These are phyloP conservation scores for Heliconius cydno DNA, from an alignment of 2,888 invertebrate genomes.

Conservation along the genomic window DNA sequence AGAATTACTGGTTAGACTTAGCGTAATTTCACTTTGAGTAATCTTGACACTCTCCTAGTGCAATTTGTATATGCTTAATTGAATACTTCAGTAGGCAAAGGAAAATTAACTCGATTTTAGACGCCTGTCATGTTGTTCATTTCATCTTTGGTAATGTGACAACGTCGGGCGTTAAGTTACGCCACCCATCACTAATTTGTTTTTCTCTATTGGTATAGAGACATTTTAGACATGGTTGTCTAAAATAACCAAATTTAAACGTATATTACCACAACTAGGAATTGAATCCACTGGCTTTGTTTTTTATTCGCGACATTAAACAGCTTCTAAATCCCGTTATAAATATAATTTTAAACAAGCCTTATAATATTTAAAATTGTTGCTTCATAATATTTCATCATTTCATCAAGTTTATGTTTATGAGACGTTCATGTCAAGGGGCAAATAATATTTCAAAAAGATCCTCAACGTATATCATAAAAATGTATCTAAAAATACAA, in stretches of 20 bases:
- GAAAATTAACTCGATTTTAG: too few relatives aligned
- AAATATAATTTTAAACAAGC: neutral
- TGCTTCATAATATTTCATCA: neutral
- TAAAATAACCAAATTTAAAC: too few relatives aligned
- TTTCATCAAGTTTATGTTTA: conserved; percentile 7
- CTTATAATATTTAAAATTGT: neutral
- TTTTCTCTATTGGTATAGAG: too few relatives aligned
- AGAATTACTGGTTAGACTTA: conserved; percentile 3
- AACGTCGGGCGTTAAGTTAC: neutral
- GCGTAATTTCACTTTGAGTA: conserved; percentile 6
- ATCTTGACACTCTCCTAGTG: neutral
- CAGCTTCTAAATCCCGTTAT: neutral
- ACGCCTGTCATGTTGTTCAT: neutral
- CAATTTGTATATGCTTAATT: conserved; percentile 1
- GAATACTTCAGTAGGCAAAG: neutral
- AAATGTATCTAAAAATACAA: neutral
- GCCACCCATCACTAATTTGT: too few relatives aligned
- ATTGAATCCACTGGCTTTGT: neutral
- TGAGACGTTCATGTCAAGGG: conserved; percentile 1
- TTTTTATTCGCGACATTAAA: neutral
- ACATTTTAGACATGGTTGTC: too few relatives aligned
- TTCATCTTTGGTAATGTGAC: neutral
- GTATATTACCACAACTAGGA: neutral
- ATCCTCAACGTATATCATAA: neutral
- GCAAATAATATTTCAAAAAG: conserved; percentile 1